A percentile compares a stretch with the other conserved stretches of the same genome.
These are phyloP conservation scores for Megaleporinus macrocephalus DNA, from an alignment of 2,113 vertebrate genomes.

Conservation along the genomic window DNA sequence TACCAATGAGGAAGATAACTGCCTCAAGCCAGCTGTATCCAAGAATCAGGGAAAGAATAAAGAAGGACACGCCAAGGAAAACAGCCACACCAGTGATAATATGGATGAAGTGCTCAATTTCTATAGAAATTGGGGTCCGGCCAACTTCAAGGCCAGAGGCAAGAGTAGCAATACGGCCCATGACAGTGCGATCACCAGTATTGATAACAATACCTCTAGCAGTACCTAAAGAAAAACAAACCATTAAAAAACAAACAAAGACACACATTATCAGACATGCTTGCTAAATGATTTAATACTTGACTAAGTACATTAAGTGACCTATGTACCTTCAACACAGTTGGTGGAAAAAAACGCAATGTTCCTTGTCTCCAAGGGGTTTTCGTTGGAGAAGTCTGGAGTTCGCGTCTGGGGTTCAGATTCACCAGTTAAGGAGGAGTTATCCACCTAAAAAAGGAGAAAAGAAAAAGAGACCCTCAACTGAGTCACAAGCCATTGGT, in stretches of 20 bases:
- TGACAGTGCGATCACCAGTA: conserved; percentile 91
- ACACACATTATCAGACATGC: neutral
- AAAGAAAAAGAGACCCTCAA: neutral
- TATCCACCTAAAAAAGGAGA: conserved; percentile 82
- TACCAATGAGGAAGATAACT: conserved; percentile 96
- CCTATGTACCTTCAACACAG: conserved; percentile 89
- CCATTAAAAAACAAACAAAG: neutral
- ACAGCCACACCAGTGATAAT: conserved; percentile 95
- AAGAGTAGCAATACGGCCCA: conserved; percentile 93
- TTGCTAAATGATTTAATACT: neutral
- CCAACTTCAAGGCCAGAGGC: conserved; percentile 91
- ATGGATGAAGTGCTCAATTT: conserved; percentile 96
- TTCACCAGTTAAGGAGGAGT: conserved; percentile 94
- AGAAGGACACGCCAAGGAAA: conserved; percentile 95
- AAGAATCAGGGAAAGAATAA: conserved; percentile 92
- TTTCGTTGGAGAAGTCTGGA: conserved; percentile 92
- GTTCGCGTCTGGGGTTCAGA: conserved; percentile 93
- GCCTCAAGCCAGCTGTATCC: conserved; percentile 94
- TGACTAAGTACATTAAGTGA: neutral
- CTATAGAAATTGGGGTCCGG: conserved; percentile 88
- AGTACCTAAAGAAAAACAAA: conserved; percentile 77
- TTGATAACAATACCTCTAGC: conserved; percentile 89
- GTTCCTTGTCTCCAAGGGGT: conserved; percentile 92
- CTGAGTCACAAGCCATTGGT: too few species aligned
- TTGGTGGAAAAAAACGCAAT: conserved; percentile 97